These are phyloP conservation scores for Mico argentatus DNA, from an alignment of 2,797 vertebrate species.

Conservation along the genomic window DNA sequence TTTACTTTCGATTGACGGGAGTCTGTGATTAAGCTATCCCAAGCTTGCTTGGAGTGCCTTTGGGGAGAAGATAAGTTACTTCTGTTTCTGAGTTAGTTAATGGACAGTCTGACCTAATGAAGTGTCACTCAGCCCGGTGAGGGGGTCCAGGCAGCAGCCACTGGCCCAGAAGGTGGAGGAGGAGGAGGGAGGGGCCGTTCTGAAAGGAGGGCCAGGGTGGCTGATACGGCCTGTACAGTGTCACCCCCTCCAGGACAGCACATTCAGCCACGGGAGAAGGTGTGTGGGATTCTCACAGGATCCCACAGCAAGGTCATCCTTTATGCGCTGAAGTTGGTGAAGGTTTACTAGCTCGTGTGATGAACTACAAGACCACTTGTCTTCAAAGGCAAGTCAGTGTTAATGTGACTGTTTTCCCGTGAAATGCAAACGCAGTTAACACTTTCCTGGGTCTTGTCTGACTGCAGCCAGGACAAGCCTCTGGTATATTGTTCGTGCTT, in stretches of 20 bases:
- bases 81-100: neutral
- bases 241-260: no score
- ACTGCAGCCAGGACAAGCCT: no score
- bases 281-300: no score
- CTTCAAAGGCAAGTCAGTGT: neutral
- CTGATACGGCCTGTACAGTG: neutral
- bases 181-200: neutral
- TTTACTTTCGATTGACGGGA: no score
- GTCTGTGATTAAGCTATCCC: neutral
- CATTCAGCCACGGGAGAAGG: no score
- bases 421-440: no score
- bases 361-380: neutral
- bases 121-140: no score
- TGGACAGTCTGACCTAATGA: no score
- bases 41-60: neutral
- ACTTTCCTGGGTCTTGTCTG: no score
- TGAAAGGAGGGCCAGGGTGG: neutral
- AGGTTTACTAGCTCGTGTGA: neutral
- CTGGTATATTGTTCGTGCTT: no score
- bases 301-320: neutral
- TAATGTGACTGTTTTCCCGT: no score
- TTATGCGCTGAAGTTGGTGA: neutral
- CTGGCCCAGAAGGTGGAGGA: neutral
- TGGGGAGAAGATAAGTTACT: accelerated
- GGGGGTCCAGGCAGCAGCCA: neutral